Evolutionary conservation across 1,140 invertebrate genomes (phyloP), one percentile per base, ranked within the genome.

Genomic region (Drosophila ironensis): DNA sequence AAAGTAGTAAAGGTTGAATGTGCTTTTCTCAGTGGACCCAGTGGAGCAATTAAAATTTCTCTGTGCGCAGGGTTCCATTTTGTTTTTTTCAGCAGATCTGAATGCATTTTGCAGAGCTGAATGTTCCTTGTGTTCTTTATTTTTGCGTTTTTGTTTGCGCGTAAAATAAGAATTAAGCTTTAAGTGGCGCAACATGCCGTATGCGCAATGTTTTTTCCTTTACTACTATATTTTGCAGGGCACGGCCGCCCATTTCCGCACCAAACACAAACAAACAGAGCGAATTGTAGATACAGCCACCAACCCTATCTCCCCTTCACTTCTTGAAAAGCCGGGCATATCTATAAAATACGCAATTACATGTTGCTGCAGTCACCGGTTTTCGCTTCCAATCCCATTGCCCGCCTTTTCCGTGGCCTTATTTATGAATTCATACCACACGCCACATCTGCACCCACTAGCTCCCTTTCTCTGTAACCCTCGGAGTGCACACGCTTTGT

Each of bases 281-380:
- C 56, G 53, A 70, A 68, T 80, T 53, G 47, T 50, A 64, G 48
- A 73, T 51, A 73, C 57, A 77, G 46, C 66, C 24, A 42, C 60
- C 53, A n/a, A 22, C 33, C 50, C 33, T 44, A 25, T 33, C 45
- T 22, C 38, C 12, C 11, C 14, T 16, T 12, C 7, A 9, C 20
- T 28, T 17, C 42, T 35, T 50, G 56, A 12, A 30, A 63, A 57
- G 33, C 30, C 56, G 41, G 53, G 54, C 61, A 59, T 81, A 82
- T 84, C 78, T 82, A 84, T 82, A 72, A 84, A 78, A 84, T 84
- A 84, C 80, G 80, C 80, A 84, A 84, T 84, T 84, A 84, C 80
- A 78, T 86, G 80, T 84, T 84, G 74, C 80, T 60, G 74, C 73
- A 78, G 60, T 84, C 69, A 35, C 53, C 53, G 52, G 33, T 37